These are phyloP conservation scores for Polydrusus cervinus DNA, from an alignment of 2,888 invertebrate genomes.

Conservation along the genomic window DNA sequence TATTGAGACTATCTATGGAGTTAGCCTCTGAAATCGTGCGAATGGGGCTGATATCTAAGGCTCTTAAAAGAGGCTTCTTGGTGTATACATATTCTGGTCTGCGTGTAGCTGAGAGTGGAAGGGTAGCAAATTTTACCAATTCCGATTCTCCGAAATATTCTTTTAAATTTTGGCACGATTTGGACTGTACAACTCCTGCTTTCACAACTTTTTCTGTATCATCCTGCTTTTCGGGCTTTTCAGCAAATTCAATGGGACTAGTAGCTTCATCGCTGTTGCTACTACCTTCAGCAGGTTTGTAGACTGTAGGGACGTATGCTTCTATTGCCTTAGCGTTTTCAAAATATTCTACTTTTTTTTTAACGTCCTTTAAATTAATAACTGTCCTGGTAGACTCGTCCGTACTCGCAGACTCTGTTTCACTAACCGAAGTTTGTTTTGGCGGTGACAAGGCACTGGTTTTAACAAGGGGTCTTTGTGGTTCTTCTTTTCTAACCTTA, in stretches of 20 bases:
- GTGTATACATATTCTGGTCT: conserved; percentile 73
- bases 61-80: conserved; percentile 66
- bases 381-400: conserved; percentile 83
- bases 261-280: conserved; percentile 61
- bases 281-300: conserved; percentile 72
- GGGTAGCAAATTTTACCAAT: conserved; percentile 75
- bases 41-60: conserved; percentile 69
- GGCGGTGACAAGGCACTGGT: conserved; percentile 64
- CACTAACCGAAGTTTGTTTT: conserved; percentile 75
- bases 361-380: conserved; percentile 78
- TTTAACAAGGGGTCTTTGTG: conserved; percentile 66
- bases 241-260: conserved; percentile 45
- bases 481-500: conserved; percentile 58
- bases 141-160: conserved; percentile 86
- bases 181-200: conserved; percentile 69
- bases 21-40: conserved; percentile 71
- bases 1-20: conserved; percentile 79
- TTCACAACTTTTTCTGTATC: conserved; percentile 29
- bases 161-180: conserved; percentile 83
- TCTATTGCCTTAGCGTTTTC: conserved; percentile 79
- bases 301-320: conserved; percentile 69
- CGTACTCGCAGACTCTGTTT: conserved; percentile 83
- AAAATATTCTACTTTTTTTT: conserved; percentile 86
- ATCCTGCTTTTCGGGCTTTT: conserved; percentile 24
- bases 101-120: conserved; percentile 72